Evolutionary conservation across 2,797 vertebrate species (phyloP).

Genomic region (Zalophus californianus): DNA sequence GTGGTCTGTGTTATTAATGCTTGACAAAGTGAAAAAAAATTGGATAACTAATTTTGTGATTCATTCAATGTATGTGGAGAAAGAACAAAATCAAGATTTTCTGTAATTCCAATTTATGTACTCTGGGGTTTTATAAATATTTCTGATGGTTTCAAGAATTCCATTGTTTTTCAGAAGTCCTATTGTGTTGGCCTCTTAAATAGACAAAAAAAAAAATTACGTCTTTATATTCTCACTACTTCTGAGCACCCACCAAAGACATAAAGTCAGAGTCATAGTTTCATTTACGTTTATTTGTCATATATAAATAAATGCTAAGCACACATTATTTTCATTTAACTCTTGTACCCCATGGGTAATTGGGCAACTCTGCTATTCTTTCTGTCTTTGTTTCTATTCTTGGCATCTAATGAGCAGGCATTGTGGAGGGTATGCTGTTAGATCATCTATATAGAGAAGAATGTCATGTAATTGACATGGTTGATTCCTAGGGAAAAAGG

Average conservation of each 20-base stretch:
- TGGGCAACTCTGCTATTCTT: background rate
- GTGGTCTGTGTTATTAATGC: background rate
- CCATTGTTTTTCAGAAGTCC: constrained; percentile 39
- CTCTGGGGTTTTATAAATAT: background rate
- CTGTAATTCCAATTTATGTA: constrained; percentile 13
- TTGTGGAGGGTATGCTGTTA: background rate
- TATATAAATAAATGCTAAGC: background rate
- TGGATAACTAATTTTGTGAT: constrained; percentile 20
- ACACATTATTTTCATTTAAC: background rate
- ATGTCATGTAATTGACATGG: background rate
- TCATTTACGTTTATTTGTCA: constrained; percentile 3
- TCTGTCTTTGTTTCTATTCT: constrained; percentile 36
- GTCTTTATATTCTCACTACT: constrained; percentile 28
- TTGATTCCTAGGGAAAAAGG: constrained; percentile 22
- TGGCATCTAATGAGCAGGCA: background rate
- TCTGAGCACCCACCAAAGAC: background rate
- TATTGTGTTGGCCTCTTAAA: constrained; percentile 5
- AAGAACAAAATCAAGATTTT: constrained; percentile 41
- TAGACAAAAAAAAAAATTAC: background rate
- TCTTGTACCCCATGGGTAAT: background rate
- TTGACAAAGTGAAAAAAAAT: constrained; percentile 29
- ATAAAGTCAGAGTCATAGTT: constrained; percentile 39
- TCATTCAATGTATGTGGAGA: background rate
- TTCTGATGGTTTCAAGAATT: constrained; percentile 55
- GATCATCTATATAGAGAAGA: background rate